A percentile compares a stretch with the other conserved stretches of the same genome.
These are phyloP conservation scores for Drosophila repleta DNA, from an alignment of 1,140 invertebrate species.

Conservation along the genomic window DNA sequence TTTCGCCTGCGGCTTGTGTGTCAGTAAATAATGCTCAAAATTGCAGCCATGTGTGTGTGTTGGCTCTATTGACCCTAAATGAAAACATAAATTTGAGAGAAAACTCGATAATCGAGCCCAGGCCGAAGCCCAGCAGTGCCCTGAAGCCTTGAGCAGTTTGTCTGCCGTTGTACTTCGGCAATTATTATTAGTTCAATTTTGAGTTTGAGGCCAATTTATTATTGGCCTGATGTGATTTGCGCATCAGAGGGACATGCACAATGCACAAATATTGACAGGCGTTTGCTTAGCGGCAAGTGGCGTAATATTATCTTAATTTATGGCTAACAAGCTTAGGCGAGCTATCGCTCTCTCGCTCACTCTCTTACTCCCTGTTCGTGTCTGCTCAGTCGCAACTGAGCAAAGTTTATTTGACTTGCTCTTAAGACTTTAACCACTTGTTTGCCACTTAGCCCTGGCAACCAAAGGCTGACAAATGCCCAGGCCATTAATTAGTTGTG, in stretches of 20 bases:
- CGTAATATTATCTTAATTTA: constrained; percentile 55
- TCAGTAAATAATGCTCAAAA: constrained; percentile 44
- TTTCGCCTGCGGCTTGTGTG: constrained; percentile 37
- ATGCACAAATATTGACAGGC: constrained; percentile 46
- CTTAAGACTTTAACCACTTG: constrained; percentile 1
- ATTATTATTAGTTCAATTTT: constrained; percentile 63
- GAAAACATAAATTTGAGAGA: constrained; percentile 64
- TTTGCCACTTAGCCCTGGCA: not conserved
- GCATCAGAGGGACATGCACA: constrained; percentile 16
- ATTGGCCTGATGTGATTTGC: constrained; percentile 41
- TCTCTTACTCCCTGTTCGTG: not conserved
- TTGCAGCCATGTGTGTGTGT: not conserved
- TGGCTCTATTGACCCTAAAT: constrained; percentile 59
- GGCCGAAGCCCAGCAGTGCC: constrained; percentile 7
- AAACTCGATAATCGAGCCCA: constrained; percentile 15
- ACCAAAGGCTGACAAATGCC: constrained; percentile 4
- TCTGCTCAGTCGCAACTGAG: constrained; percentile 8
- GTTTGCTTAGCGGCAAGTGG: constrained; percentile 47
- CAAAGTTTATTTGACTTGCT: constrained; percentile 29
- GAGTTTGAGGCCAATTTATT: constrained; percentile 48
- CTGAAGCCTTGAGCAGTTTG: constrained; percentile 33
- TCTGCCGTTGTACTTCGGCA: constrained; percentile 45
- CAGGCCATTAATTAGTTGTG: constrained; percentile 5
- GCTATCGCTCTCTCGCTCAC: too few species aligned
- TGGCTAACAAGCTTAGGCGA: constrained; percentile 32